These are phyloP conservation scores for Trichopoda pennipes DNA, from an alignment of 2,888 invertebrate species.

Conservation along the genomic window DNA sequence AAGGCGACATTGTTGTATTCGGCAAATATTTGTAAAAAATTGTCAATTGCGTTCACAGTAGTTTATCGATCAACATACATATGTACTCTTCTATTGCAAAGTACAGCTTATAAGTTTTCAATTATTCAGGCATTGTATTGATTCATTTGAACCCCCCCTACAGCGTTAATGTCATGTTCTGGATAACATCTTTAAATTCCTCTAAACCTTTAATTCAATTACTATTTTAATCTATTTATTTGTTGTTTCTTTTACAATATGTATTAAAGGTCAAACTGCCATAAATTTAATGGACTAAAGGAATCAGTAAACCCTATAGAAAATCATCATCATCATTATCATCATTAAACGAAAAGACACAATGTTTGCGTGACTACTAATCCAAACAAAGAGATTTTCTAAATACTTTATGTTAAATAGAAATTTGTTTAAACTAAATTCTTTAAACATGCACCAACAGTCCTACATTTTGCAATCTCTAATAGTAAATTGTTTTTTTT, in stretches of 20 bases:
- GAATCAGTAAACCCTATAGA: slow-evolving; percentile 31
- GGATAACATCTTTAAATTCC: slow-evolving; percentile 42
- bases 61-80: too few species aligned
- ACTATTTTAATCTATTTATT: slow-evolving; percentile 6
- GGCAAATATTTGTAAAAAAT: too few species aligned
- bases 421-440: slow-evolving; percentile 33
- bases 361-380: slow-evolving; percentile 56
- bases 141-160: neutral
- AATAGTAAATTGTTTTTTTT: neutral
- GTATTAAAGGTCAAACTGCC: slow-evolving; percentile 49
- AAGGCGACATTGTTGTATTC: too few species aligned
- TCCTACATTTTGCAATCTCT: slow-evolving; percentile 8
- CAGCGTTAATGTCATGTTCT: slow-evolving; percentile 31
- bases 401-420: slow-evolving; percentile 50
- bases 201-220: slow-evolving; percentile 49
- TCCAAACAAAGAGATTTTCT: slow-evolving; percentile 48
- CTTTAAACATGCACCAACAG: slow-evolving; percentile 5
- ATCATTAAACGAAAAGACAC: neutral
- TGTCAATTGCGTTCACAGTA: too few species aligned
- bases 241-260: neutral
- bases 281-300: neutral
- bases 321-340: slow-evolving; percentile 38
- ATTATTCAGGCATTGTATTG: neutral
- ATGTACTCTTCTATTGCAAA: too few species aligned
- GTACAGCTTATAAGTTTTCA: neutral